Evolutionary conservation across 2,113 vertebrate species (phyloP).

Genomic region (Morone chrysops): DNA sequence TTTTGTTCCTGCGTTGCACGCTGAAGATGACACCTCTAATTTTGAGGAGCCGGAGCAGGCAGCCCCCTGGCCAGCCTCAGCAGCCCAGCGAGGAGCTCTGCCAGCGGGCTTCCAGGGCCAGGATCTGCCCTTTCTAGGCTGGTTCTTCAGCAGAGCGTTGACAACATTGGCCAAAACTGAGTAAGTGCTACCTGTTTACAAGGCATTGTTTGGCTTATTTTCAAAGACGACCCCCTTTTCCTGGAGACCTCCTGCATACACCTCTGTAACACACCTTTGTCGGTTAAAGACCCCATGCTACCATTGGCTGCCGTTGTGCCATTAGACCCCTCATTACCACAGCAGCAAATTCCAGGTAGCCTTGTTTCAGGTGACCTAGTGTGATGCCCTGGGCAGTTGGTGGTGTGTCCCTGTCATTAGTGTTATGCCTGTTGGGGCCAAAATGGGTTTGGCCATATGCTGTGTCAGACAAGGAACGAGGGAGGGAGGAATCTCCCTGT

Average conservation of each 20-base stretch:
- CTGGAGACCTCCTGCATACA: slow-evolving; percentile 37
- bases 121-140: slow-evolving; percentile 97
- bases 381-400: slow-evolving; percentile 46
- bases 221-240: slow-evolving; percentile 13
- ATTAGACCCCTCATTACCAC: slow-evolving; percentile 49
- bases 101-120: slow-evolving; percentile 91
- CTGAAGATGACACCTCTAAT: slow-evolving; percentile 99
- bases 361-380: slow-evolving; percentile 58
- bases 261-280: slow-evolving; percentile 60
- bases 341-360: slow-evolving; percentile 67
- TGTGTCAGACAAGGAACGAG: slow-evolving; percentile 59
- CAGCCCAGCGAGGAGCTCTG: slow-evolving; percentile 90
- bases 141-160: slow-evolving; percentile 96
- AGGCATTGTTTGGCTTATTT: slow-evolving; percentile 17
- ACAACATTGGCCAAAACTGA: slow-evolving; percentile 91
- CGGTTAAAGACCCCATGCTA: slow-evolving; percentile 52
- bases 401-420: slow-evolving; percentile 59
- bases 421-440: slow-evolving; percentile 48
- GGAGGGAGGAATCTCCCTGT: slow-evolving; percentile 60
- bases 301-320: slow-evolving; percentile 56
- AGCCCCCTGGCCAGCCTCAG: slow-evolving; percentile 87
- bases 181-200: slow-evolving; percentile 89
- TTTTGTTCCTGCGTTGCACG: slow-evolving; percentile 95
- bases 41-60: slow-evolving; percentile 97
- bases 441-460: slow-evolving; percentile 67